Conservation (phyloP, 2,888 invertebrate genomes). For the Dynastes tityus region DNA sequence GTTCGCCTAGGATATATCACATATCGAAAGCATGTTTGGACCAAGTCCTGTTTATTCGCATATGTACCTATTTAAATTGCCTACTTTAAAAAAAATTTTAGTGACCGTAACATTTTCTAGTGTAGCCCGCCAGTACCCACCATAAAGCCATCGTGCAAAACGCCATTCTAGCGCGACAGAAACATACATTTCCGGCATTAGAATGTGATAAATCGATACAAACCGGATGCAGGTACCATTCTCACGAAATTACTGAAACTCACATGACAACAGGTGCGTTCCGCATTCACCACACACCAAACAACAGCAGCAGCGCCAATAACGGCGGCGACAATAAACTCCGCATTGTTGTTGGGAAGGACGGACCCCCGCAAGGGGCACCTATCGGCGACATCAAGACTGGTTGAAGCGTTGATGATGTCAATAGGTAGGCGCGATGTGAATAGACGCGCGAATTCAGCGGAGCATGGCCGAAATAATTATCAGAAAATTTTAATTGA, state of each 20-base stretch:
- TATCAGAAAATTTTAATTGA: constrained; percentile 39
- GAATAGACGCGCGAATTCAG: constrained; percentile 31
- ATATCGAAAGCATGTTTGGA: no score
- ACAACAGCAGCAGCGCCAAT: constrained; percentile 2
- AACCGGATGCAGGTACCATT: constrained; percentile 49
- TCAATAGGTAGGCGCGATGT: constrained; percentile 11
- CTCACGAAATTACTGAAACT: constrained; percentile 48
- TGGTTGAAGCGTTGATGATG: not conserved
- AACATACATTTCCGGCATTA: constrained; percentile 40
- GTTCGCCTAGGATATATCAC: no score
- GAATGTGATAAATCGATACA: constrained; percentile 44
- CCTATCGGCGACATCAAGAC: not conserved
- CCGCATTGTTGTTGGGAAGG: not conserved
- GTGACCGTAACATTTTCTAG: not conserved
- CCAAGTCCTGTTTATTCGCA: not conserved
- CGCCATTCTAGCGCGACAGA: not conserved
- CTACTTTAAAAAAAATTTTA: not conserved
- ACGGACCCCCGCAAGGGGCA: not conserved
- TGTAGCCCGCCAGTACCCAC: not conserved
- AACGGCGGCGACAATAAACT: not conserved
- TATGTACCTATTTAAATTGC: not conserved
- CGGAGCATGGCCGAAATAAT: constrained; percentile 38
- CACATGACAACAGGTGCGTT: constrained; percentile 46
- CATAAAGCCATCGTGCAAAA: not conserved
- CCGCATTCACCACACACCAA: not conserved